Evolutionary conservation across 2,888 invertebrate species (phyloP), one percentile per base, ranked within the genome.

Genomic region (Diadegma fenestrale): DNA sequence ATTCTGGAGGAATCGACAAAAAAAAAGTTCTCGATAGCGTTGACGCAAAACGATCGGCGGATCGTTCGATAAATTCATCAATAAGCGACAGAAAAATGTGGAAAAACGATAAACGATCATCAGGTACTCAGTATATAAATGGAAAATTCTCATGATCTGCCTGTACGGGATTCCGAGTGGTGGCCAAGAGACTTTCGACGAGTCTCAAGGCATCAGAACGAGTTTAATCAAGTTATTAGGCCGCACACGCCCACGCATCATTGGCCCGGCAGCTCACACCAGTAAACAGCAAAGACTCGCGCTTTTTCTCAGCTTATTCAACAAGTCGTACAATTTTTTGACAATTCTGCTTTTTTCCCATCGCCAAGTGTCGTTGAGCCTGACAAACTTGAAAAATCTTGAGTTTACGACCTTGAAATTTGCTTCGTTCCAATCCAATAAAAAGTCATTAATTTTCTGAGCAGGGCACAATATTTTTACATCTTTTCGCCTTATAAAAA

Each of bases 141-240:
- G 64, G 61, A 48, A 82, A 66, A 48, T 51, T 71, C 58, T 71
- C 79, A 66, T 12, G 26, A 73, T 37, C 30, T 54, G 45, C 69
- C 68, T 68, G 37, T 45, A n/a, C 48, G 54, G 45, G 10, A 22
- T 45, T 41, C 51, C 26, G 41, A 77, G 51, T 71, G 43, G 51
- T 37, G 54, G 51, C 73, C 61, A 30, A 58, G 68, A 66, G 63
- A 78, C 77, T 78, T 81, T 84, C 77, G 77, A 88, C 88, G 87
- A 58, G 89, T 87, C 61, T 71, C 72, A 54, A 64, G 69, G 66
- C 73, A n/a, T n/a, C n/a, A 54, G 73, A 89, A 90, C 89, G 89
- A 91, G 90, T 91, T 91, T 90, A 91, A 91, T 91, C 89, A 88
- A 90, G 88, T 90, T 88, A 91, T 91, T 91, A 91, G 89, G 77